Percentiles rank a stretch among this genome's conserved stretches.
These are phyloP conservation scores for Phorcus lineatus DNA, from an alignment of 2,888 invertebrate species.

Conservation along the genomic window DNA sequence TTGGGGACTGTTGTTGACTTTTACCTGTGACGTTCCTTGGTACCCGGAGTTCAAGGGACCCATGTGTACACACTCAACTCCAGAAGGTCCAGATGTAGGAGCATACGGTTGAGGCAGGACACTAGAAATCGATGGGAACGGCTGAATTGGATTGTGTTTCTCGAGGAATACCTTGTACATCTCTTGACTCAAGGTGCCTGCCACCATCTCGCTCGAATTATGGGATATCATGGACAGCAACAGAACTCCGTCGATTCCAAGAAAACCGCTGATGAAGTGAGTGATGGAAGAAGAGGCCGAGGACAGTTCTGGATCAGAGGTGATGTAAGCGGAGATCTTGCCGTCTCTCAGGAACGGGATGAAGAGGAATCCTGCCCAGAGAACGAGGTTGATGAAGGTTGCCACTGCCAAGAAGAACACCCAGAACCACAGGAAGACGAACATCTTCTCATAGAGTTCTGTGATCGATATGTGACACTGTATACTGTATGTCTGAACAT, in stretches of 20 bases:
- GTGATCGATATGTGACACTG: neutral
- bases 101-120: too few relatives aligned
- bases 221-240: neutral
- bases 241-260: neutral
- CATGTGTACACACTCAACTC: too few relatives aligned
- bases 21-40: too few relatives aligned
- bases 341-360: neutral
- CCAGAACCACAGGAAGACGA: conserved; percentile 13
- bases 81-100: too few relatives aligned
- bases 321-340: neutral
- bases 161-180: neutral
- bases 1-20: too few relatives aligned
- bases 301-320: neutral
- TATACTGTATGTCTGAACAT: neutral
- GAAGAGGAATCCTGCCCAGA: neutral
- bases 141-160: neutral
- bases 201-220: conserved; percentile 2
- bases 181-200: neutral
- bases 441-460: neutral
- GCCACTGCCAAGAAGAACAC: neutral
- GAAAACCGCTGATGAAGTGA: neutral
- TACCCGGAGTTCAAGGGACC: too few relatives aligned
- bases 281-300: neutral
- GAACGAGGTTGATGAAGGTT: neutral
- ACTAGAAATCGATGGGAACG: too few relatives aligned